Conservation (phyloP, 2,888 invertebrate species). For the Polyommatus icarus region DNA sequence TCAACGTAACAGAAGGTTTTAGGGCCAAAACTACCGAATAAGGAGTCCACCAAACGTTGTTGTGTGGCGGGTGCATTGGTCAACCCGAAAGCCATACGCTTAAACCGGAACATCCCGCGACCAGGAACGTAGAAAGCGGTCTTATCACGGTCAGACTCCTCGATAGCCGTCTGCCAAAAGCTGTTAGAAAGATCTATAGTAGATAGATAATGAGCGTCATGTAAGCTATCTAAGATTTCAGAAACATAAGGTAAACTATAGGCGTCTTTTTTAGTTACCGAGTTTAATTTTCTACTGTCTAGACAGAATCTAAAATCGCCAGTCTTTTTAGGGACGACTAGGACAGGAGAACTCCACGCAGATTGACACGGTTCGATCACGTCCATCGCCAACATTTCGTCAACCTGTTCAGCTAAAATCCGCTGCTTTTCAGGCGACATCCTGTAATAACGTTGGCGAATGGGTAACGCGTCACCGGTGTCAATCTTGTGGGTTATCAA, state of each 20-base stretch:
- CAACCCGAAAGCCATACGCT: conserved; percentile 19
- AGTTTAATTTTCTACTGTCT: conserved; percentile 20
- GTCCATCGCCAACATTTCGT: not conserved
- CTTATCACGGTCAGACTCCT: not conserved
- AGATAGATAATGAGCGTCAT: not conserved
- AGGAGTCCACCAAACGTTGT: conserved; percentile 18
- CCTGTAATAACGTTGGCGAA: no score
- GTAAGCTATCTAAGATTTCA: not conserved
- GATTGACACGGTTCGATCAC: not conserved
- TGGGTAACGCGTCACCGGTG: no score
- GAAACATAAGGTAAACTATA: conserved; percentile 18
- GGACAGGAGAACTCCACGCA: conserved; percentile 19
- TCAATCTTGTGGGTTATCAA: no score
- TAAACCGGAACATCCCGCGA: conserved; percentile 14
- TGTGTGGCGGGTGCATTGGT: conserved; percentile 19
- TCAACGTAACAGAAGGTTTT: conserved; percentile 43
- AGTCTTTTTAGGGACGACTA: conserved; percentile 10
- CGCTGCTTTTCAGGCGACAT: no score
- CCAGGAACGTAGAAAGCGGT: no score
- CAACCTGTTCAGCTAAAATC: no score
- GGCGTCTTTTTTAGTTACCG: not conserved
- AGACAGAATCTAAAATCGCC: conserved; percentile 24
- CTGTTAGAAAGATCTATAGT: not conserved
- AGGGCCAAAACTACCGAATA: conserved; percentile 39
- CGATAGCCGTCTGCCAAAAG: not conserved